phyloP scores from a whole-genome alignment of 2,113 vertebrate species.

The Bolborhynchus lineola region DNA sequence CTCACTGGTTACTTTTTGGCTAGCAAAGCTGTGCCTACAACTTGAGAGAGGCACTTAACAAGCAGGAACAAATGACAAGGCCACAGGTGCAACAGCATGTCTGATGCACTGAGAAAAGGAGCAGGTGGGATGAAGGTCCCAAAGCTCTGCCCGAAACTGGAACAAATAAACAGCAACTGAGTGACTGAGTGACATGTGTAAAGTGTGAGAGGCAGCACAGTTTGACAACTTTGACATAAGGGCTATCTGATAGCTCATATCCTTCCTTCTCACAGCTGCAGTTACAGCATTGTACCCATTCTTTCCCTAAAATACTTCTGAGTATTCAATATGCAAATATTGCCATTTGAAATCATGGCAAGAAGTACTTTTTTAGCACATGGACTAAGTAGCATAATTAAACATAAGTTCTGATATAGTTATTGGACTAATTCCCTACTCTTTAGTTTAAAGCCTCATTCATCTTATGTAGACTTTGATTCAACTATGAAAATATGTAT shows the following conservation, averaged over 20 bases:
- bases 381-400: not conserved
- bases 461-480: not conserved
- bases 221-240: conserved; percentile 58
- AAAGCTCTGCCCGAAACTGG: conserved; percentile 32
- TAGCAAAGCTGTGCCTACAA: not conserved
- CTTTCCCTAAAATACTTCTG: conserved; percentile 26
- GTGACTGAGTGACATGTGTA: conserved; percentile 32
- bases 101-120: conserved; percentile 39
- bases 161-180: conserved; percentile 26
- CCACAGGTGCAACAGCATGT: conserved; percentile 41
- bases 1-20: conserved; percentile 30
- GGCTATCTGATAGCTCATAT: conserved; percentile 22
- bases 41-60: not conserved
- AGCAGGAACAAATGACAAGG: conserved; percentile 50
- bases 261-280: conserved; percentile 39
- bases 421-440: not conserved
- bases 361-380: not conserved
- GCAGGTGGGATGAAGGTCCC: conserved; percentile 54
- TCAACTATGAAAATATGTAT: not conserved
- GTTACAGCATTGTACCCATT: conserved; percentile 14
- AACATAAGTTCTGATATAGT: not conserved
- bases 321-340: conserved; percentile 15
- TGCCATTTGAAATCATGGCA: not conserved
- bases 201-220: conserved; percentile 18
- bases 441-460: not conserved